phyloP scores from a whole-genome alignment of 1,140 invertebrate species.

The Trachymyrmex septentrionalis region DNA sequence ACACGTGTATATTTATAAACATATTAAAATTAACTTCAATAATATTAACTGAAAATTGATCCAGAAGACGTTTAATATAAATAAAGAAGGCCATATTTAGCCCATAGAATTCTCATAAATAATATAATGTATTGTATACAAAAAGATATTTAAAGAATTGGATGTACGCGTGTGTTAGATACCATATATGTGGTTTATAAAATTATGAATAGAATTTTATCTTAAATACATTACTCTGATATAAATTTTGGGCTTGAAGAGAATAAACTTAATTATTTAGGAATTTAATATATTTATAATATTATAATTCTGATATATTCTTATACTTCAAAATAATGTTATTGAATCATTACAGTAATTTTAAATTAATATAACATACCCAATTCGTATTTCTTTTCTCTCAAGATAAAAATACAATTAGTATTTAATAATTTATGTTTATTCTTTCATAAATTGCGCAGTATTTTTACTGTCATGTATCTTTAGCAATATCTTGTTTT shows the following conservation, averaged over 20 bases:
- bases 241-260: not conserved
- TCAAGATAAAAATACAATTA: slow-evolving; percentile 5
- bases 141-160: not conserved
- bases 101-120: not conserved
- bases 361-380: not conserved
- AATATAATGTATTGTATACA: not conserved
- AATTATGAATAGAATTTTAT: not conserved
- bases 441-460: not conserved
- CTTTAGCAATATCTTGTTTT: not conserved
- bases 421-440: not conserved
- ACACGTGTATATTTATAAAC: not conserved
- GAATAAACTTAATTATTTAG: slow-evolving; percentile 1
- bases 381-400: slow-evolving; percentile 22
- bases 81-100: no score
- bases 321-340: not conserved
- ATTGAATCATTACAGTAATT: not conserved
- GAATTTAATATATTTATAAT: slow-evolving; percentile 1
- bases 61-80: no score
- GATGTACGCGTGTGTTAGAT: not conserved
- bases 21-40: not conserved
- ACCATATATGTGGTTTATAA: not conserved
- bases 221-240: not conserved
- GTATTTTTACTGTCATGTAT: not conserved
- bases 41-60: no score
- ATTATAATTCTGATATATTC: not conserved